Conservation (phyloP, 1,140 invertebrate species). For the Drosophila santomea region DNA sequence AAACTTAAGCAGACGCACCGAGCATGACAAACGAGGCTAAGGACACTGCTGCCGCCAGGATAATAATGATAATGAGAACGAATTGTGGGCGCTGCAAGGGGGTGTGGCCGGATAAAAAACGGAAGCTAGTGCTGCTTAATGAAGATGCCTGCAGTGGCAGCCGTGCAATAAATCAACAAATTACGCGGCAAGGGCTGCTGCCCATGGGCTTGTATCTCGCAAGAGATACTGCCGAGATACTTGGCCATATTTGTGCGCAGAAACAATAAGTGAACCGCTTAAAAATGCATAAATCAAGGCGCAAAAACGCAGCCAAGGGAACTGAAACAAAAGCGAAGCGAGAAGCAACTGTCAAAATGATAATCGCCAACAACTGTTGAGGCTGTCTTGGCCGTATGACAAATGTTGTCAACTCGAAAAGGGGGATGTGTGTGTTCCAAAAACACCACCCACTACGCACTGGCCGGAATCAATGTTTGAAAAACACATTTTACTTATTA, state of each 20-base stretch:
- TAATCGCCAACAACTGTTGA: slow-evolving; percentile 84
- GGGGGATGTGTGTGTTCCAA: neutral
- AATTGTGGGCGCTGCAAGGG: slow-evolving; percentile 49
- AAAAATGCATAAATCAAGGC: slow-evolving; percentile 83
- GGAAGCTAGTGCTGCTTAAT: slow-evolving; percentile 28
- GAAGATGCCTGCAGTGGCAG: slow-evolving; percentile 55
- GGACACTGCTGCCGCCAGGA: slow-evolving; percentile 51
- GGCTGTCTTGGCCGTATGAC: slow-evolving; percentile 60
- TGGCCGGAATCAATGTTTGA: slow-evolving; percentile 39
- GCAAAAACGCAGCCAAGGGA: slow-evolving; percentile 60
- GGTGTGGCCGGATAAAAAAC: slow-evolving; percentile 12
- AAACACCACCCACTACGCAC: neutral
- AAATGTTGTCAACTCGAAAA: slow-evolving; percentile 60
- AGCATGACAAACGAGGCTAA: slow-evolving; percentile 75
- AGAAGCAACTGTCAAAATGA: slow-evolving; percentile 75
- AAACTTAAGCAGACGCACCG: slow-evolving; percentile 78
- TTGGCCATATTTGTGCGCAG: slow-evolving; percentile 66
- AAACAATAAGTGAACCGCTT: slow-evolving; percentile 84
- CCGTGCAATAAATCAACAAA: slow-evolving; percentile 77
- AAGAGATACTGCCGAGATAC: slow-evolving; percentile 40
- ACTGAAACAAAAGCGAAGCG: slow-evolving; percentile 59
- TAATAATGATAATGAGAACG: slow-evolving; percentile 71
- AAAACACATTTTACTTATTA: slow-evolving; percentile 84
- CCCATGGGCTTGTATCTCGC: slow-evolving; percentile 44
- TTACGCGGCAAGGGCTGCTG: slow-evolving; percentile 74